These are phyloP conservation scores for Tympanuchus pallidicinctus DNA, from an alignment of 2,113 vertebrate species.

Conservation along the genomic window DNA sequence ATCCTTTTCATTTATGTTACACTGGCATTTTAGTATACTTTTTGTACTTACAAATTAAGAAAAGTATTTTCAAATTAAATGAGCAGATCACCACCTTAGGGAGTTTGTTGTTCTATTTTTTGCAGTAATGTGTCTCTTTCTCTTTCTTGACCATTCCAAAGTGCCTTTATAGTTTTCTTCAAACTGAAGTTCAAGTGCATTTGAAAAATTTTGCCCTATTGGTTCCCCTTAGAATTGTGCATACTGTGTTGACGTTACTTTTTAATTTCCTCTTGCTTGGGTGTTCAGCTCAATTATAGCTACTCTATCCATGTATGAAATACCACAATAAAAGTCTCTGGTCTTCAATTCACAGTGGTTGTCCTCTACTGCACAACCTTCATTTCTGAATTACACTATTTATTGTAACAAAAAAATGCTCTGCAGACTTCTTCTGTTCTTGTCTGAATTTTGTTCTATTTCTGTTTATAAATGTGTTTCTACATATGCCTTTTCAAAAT, in stretches of 20 bases:
- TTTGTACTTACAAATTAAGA: background rate
- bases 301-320: background rate
- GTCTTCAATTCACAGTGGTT: background rate
- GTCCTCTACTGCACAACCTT: background rate
- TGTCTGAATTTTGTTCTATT: background rate
- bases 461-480: background rate
- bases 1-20: background rate
- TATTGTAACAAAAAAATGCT: background rate
- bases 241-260: background rate
- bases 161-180: background rate
- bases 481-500: too few species aligned
- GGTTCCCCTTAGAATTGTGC: accelerated
- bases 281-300: background rate
- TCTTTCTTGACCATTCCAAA: background rate
- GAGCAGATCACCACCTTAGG: background rate
- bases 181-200: background rate
- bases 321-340: background rate
- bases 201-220: background rate
- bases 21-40: background rate
- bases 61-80: background rate
- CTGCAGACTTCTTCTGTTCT: background rate
- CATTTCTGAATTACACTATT: background rate
- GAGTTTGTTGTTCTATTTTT: background rate
- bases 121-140: background rate
- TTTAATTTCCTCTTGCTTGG: background rate